Evolutionary conservation across 2,888 invertebrate species (phyloP).

Genomic region (Drosophila mercatorum): DNA sequence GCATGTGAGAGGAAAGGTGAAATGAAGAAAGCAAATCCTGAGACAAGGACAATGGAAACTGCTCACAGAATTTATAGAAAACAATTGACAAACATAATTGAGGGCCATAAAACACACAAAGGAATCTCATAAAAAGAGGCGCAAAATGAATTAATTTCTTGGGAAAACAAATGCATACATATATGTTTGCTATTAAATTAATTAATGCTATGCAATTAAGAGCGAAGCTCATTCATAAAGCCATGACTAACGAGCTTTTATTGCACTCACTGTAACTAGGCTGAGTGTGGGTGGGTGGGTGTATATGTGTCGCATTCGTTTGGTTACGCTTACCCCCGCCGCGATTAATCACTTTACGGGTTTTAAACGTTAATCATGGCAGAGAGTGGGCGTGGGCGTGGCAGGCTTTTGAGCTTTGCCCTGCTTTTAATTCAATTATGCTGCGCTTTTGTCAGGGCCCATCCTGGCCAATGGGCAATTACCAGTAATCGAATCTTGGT

Average conservation of each 20-base stretch:
- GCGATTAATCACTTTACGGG: constrained; percentile 60
- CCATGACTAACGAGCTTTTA: constrained; percentile 1
- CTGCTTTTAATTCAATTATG: constrained; percentile 73
- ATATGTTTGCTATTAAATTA: constrained; percentile 6
- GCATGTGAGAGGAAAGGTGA: neutral
- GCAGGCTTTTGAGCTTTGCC: constrained; percentile 55
- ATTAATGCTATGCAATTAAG: constrained; percentile 7
- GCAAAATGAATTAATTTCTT: neutral
- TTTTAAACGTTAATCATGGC: constrained; percentile 61
- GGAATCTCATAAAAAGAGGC: neutral
- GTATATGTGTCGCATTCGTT: neutral
- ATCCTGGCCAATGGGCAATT: constrained; percentile 66
- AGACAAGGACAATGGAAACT: neutral
- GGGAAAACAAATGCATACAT: neutral
- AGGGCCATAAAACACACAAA: neutral
- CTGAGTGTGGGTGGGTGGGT: neutral
- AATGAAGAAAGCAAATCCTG: neutral
- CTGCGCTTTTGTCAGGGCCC: constrained; percentile 55
- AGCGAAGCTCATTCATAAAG: neutral
- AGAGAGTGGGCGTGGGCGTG: constrained; percentile 4
- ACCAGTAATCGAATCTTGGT: constrained; percentile 72
- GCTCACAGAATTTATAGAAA: neutral
- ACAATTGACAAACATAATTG: constrained; percentile 1
- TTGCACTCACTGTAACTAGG: constrained; percentile 2
- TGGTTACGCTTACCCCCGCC: neutral